phyloP scores from a whole-genome alignment of 2,888 invertebrate genomes.

The Neria commutata region DNA sequence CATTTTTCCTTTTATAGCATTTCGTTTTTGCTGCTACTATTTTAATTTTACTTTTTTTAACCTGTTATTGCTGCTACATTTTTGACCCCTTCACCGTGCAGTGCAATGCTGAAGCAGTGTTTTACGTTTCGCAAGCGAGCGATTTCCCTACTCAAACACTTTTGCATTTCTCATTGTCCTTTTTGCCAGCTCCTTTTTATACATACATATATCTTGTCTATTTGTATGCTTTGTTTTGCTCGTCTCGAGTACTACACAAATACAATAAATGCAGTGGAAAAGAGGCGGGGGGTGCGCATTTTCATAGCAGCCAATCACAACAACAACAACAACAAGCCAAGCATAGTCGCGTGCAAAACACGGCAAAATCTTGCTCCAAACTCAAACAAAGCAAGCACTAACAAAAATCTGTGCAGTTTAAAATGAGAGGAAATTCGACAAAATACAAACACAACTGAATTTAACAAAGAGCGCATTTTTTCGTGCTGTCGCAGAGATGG shows the following conservation, averaged over 20 bases:
- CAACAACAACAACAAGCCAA: constrained; percentile 36
- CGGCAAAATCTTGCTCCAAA: no score
- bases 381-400: no score
- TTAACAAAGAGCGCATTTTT: no score
- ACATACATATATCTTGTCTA: neutral
- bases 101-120: neutral
- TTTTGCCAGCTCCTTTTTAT: neutral
- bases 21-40: neutral
- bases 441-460: no score
- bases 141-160: neutral
- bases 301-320: constrained; percentile 3
- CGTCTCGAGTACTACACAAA: no score
- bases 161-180: neutral
- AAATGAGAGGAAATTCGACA: no score
- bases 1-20: neutral
- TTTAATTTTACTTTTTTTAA: neutral
- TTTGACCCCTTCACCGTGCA: neutral
- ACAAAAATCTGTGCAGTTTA: no score
- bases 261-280: no score
- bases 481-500: no score
- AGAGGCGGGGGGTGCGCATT: constrained; percentile 22
- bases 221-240: no score
- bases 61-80: neutral
- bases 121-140: neutral
- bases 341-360: no score